Base-by-base conservation (phyloP, 2,113 vertebrate species). In the Prunella fulvescens region DNA sequence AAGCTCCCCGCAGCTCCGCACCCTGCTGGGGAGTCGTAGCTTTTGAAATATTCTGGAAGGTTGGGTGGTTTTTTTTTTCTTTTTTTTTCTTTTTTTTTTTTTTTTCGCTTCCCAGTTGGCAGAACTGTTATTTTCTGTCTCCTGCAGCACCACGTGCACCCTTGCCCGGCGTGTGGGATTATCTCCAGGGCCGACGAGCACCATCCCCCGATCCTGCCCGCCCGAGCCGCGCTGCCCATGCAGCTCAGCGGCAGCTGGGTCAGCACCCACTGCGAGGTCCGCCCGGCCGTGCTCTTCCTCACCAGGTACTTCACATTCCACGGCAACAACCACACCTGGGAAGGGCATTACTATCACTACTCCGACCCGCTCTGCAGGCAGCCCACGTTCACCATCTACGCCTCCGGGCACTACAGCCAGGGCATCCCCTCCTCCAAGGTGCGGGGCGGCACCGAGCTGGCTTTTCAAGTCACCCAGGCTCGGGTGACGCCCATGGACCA, bases 251-350 rank as follows among this genome's bases (percentile, higher is more conserved):
- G 99, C 60, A 98, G 93, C 86, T 99, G 99, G 99, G 98, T 98
- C 71, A 99, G 99, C 96, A 93, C 97, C 24, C 96, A 79, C 54
- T 99, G 99, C 1, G 99, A 99, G 95, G 97, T 98, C 9, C 98
- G 98, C 7, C 99, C 99, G 0, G 98, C 98, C 0, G 97, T 99
- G 91, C 98, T 99, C 76, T 99, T 99, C 97, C 98, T 99, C 70
- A 99, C 98, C 47, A 88, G 98, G 18, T 98, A 98, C 94, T 98
- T 99, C 97, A 97, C 96, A 5, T 99, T 99, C 92, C 95, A 98
- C 1, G 96, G 97, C 3, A 95, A 83, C 31, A 98, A 95, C 72
- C 98, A 97, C 40, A 96, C 97, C 40, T 99, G 99, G 99, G 98
- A 99, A 62, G 99, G 99, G 4, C 71, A 95, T 12, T 99, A 99